These are phyloP conservation scores for Chondrosia reniformis DNA, from an alignment of 37 sponge, comb jelly and placozoan species.

Conservation along the genomic window DNA sequence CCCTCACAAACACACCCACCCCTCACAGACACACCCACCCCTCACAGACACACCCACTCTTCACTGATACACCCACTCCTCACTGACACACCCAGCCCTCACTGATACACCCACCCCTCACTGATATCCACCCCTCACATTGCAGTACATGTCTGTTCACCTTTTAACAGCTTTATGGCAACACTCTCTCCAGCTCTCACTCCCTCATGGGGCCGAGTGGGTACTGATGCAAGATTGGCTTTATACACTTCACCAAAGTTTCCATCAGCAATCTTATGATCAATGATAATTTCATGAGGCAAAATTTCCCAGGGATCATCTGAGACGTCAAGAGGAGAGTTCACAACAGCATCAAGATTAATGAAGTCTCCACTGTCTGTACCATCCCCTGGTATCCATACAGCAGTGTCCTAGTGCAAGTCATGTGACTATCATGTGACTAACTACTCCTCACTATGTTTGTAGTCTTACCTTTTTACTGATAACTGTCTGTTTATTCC, in stretches of 20 bases:
- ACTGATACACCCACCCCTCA: background rate
- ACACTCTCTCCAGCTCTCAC: slow-evolving; percentile 16
- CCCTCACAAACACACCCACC: too few species aligned
- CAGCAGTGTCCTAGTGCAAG: background rate
- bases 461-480: background rate
- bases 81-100: background rate
- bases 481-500: background rate
- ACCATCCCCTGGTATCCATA: background rate
- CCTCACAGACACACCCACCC: too few species aligned
- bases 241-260: slow-evolving; percentile 68
- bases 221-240: background rate
- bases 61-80: too few species aligned
- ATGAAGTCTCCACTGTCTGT: background rate
- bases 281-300: slow-evolving; percentile 25
- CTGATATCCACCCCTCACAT: too few species aligned
- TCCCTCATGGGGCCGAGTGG: background rate
- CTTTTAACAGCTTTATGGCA: slow-evolving; percentile 62
- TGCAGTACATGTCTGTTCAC: too few species aligned
- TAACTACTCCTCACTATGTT: background rate
- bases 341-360: background rate
- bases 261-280: slow-evolving; percentile 52
- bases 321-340: background rate
- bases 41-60: too few species aligned
- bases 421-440: background rate
- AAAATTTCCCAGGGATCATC: slow-evolving; percentile 60